phyloP scores from a whole-genome alignment of 2,888 invertebrate species.

The Conus canariensis region DNA sequence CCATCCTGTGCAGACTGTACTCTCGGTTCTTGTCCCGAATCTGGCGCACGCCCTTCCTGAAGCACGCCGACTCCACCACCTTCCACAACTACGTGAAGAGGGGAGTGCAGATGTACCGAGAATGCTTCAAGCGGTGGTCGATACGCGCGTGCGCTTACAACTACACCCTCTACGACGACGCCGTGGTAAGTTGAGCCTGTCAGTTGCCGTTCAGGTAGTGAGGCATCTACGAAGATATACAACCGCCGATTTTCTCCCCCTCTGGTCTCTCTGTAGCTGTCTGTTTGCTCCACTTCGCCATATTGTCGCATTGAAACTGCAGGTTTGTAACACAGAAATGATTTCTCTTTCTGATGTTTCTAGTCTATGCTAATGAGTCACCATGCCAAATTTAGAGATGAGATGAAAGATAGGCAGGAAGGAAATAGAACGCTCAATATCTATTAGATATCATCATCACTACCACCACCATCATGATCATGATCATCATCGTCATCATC shows the following conservation, averaged over 20 bases:
- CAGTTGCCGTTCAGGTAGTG: too few species aligned
- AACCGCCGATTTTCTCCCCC: not conserved
- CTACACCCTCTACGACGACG: constrained; percentile 26
- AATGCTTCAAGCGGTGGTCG: constrained; percentile 27
- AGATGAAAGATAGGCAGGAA: not conserved
- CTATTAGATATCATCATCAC: not conserved
- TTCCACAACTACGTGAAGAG: constrained; percentile 27
- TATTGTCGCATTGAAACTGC: too few species aligned
- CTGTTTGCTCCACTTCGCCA: too few species aligned
- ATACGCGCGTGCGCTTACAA: constrained; percentile 34
- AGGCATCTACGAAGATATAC: not conserved
- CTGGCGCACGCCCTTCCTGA: not conserved
- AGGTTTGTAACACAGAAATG: too few species aligned
- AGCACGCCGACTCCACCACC: constrained; percentile 9
- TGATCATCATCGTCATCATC: too few species aligned
- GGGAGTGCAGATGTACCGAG: constrained; percentile 18
- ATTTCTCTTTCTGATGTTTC: too few species aligned
- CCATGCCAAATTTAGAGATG: not conserved
- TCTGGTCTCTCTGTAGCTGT: too few species aligned
- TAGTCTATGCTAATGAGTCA: too few species aligned
- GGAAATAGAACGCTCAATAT: not conserved
- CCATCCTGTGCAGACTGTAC: constrained; percentile 23
- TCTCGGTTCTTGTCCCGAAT: constrained; percentile 35
- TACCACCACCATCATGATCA: too few species aligned
- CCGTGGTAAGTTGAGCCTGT: not conserved